phyloP scores from a whole-genome alignment of 2,797 vertebrate species.

The Acanthurus lineatus region DNA sequence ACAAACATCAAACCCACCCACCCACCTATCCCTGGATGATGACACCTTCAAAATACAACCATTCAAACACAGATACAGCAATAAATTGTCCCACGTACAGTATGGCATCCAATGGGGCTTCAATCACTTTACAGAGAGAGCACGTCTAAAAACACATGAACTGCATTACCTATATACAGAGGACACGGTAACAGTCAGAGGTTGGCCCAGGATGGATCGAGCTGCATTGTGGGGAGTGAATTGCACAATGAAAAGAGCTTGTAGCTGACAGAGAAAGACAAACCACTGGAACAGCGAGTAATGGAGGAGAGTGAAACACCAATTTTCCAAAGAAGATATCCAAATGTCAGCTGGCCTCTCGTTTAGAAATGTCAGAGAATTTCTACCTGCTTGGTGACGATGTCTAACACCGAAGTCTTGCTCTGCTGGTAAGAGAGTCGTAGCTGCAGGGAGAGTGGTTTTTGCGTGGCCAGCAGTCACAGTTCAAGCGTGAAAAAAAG shows the following conservation, averaged over 20 bases:
- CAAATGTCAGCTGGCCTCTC: conserved; percentile 59
- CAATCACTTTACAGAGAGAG: conserved; percentile 81
- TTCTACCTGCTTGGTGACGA: conserved; percentile 41
- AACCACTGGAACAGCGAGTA: conserved; percentile 63
- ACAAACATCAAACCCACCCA: conserved; percentile 75
- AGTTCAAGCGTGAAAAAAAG: conserved; percentile 7
- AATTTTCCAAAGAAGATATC: conserved; percentile 59
- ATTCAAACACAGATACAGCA: conserved; percentile 84
- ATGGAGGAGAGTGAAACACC: conserved; percentile 39
- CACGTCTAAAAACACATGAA: conserved; percentile 85
- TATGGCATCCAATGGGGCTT: conserved; percentile 82
- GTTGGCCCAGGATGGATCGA: conserved; percentile 71
- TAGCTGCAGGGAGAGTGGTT: conserved; percentile 46
- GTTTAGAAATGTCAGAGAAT: conserved; percentile 43
- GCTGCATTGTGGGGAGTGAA: conserved; percentile 64
- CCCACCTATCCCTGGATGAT: conserved; percentile 76
- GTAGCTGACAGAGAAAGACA: conserved; percentile 71
- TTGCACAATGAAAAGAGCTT: conserved; percentile 68
- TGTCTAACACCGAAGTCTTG: conserved; percentile 55
- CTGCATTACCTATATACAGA: conserved; percentile 84
- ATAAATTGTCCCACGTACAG: conserved; percentile 82
- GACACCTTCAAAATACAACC: conserved; percentile 83
- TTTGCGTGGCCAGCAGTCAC: conserved; percentile 47
- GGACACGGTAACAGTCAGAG: conserved; percentile 84
- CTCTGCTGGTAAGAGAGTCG: conserved; percentile 62